A percentile compares a stretch with the other conserved stretches of the same genome.
These are phyloP conservation scores for Ciconia nigra DNA, from an alignment of 2,797 vertebrate genomes.

Conservation along the genomic window DNA sequence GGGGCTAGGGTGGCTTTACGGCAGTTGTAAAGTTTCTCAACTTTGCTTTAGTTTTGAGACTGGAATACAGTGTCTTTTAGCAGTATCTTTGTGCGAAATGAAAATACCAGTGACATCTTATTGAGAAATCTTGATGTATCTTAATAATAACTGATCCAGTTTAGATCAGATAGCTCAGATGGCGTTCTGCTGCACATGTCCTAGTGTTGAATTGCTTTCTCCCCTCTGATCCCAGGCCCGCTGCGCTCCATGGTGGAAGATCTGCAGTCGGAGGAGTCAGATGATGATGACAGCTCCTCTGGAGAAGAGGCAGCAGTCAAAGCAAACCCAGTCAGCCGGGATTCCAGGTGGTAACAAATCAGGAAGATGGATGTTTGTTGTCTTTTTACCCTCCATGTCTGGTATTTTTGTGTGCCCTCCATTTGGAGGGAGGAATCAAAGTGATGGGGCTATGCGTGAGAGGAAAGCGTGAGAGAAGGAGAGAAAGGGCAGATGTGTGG, in stretches of 20 bases:
- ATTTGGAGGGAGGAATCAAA: not conserved
- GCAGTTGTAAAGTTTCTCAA: not conserved
- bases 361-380: not conserved
- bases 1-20: not conserved
- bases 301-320: constrained; percentile 90
- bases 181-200: not conserved
- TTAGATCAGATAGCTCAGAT: rapidly evolving
- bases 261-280: constrained; percentile 93
- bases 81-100: not conserved
- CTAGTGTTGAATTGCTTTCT: not conserved
- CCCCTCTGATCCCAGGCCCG: constrained; percentile 66
- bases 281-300: constrained; percentile 94
- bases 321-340: constrained; percentile 86
- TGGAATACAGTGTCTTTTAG: not conserved
- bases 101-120: rapidly evolving
- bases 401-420: not conserved
- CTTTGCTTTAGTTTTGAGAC: not conserved
- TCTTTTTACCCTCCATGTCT: not conserved
- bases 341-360: constrained; percentile 84
- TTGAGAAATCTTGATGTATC: not conserved
- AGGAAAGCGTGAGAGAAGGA: not conserved
- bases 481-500: not conserved
- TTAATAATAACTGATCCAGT: not conserved
- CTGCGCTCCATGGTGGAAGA: constrained; percentile 96
- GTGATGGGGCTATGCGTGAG: not conserved